Percentiles rank a stretch among this genome's conserved stretches.
Evolutionary conservation across 2,113 vertebrate species (phyloP).

Genomic region (Ploceus nigricollis): DNA sequence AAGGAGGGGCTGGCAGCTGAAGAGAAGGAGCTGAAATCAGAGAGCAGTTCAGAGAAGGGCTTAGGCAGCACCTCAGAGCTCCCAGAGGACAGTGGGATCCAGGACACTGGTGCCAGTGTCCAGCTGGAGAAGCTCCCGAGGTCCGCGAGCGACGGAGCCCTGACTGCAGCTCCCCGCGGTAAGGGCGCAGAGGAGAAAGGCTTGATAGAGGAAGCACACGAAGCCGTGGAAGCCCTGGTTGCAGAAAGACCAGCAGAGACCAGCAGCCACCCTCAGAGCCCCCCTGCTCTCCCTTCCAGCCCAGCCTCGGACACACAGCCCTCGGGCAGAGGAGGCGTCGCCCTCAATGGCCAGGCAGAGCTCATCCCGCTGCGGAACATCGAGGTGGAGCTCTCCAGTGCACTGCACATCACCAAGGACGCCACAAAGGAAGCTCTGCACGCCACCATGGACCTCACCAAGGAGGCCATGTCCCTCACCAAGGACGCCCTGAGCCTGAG

Average conservation of each 20-base stretch:
- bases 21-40: constrained; percentile 53
- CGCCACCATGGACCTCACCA: constrained; percentile 90
- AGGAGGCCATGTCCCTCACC: constrained; percentile 91
- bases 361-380: constrained; percentile 78
- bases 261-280: background rate
- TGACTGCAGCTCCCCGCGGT: background rate
- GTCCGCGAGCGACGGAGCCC: constrained; percentile 19
- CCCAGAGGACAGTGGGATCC: constrained; percentile 67
- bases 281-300: constrained; percentile 29
- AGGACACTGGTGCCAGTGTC: constrained; percentile 2
- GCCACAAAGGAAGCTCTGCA: constrained; percentile 90
- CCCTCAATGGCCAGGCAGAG: constrained; percentile 58
- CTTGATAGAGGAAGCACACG: constrained; percentile 81
- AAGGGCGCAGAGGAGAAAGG: constrained; percentile 64
- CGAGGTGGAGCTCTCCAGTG: constrained; percentile 88
- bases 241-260: constrained; percentile 36
- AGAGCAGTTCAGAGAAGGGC: constrained; percentile 59
- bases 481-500: constrained; percentile 92
- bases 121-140: background rate
- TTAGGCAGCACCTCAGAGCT: constrained; percentile 20
- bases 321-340: background rate
- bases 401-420: constrained; percentile 88
- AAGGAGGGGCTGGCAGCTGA: constrained; percentile 57
- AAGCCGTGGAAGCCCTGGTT: constrained; percentile 80
- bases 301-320: background rate